Evolutionary conservation across 2,113 vertebrate genomes (phyloP).

Genomic region (Lepisosteus oculatus): DNA sequence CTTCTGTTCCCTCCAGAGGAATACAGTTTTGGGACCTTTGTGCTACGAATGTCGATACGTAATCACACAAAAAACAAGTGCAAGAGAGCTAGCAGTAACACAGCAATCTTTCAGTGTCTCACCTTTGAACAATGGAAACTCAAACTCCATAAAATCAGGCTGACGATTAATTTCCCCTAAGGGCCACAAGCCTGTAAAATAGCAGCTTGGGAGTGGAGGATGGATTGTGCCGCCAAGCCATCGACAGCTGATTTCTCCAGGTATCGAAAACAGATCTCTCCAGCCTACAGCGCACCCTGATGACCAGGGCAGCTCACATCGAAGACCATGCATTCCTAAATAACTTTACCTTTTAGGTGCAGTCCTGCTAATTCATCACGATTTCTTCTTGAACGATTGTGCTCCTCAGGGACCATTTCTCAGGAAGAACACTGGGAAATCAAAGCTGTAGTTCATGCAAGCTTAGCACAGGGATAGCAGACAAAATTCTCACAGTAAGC

Average conservation of each 20-base stretch:
- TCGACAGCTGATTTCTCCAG: neutral
- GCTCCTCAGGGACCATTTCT: no score
- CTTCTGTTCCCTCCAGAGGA: no score
- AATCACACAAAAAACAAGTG: neutral
- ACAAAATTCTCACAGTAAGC: no score
- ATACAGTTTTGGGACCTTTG: no score
- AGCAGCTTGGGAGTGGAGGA: neutral
- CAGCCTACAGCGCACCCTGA: neutral
- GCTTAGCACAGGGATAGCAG: no score
- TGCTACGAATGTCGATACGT: no score
- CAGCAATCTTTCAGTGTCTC: neutral
- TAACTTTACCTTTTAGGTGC: no score
- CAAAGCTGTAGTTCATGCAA: no score
- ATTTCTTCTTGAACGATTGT: no score
- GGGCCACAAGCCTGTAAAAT: neutral
- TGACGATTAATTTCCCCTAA: neutral
- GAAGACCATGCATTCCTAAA: neutral
- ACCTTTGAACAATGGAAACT: neutral
- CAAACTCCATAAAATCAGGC: neutral
- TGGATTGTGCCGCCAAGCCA: neutral
- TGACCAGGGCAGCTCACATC: neutral
- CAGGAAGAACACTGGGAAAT: no score
- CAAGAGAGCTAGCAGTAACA: neutral
- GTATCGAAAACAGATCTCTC: neutral
- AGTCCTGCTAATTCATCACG: no score